A percentile compares a stretch with the other conserved stretches of the same genome.
Evolutionary conservation across 2,797 vertebrate species (phyloP).

Genomic region (Mastacembelus armatus): DNA sequence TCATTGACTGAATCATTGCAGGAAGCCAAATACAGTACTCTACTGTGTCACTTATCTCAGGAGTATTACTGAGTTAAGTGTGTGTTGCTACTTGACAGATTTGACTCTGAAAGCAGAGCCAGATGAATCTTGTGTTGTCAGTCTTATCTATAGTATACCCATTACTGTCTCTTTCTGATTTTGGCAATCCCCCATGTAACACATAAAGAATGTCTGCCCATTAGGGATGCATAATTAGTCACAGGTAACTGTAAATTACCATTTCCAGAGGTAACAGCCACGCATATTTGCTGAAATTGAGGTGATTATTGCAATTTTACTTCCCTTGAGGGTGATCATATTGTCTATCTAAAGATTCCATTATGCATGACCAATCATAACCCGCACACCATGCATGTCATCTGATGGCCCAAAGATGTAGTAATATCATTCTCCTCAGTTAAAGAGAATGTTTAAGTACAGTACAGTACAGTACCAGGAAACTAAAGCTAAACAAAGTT

Average conservation of each 20-base stretch:
- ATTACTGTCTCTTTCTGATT: constrained; percentile 2
- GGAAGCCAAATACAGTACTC: constrained; percentile 16
- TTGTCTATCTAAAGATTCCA: not conserved
- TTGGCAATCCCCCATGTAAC: constrained; percentile 1
- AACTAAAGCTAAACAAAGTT: not conserved
- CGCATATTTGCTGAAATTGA: not conserved
- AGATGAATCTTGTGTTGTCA: not conserved
- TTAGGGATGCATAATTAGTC: constrained; percentile 22
- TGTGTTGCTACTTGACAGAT: not conserved
- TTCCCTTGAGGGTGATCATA: not conserved
- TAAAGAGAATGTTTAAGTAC: not conserved
- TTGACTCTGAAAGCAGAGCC: not conserved
- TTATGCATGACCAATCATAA: not conserved
- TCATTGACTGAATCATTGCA: constrained; percentile 26
- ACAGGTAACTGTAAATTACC: not conserved
- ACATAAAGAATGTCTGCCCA: constrained; percentile 6
- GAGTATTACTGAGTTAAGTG: not conserved
- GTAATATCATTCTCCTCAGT: not conserved
- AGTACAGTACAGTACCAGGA: not conserved
- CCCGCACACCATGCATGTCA: not conserved
- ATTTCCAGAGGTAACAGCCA: constrained; percentile 8
- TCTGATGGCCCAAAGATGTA: not conserved
- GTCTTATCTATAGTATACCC: not conserved
- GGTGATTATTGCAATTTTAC: not conserved
- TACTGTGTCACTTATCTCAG: not conserved